Conservation (phyloP, 1,140 invertebrate genomes). For the Drosophila quadrilineata region DNA sequence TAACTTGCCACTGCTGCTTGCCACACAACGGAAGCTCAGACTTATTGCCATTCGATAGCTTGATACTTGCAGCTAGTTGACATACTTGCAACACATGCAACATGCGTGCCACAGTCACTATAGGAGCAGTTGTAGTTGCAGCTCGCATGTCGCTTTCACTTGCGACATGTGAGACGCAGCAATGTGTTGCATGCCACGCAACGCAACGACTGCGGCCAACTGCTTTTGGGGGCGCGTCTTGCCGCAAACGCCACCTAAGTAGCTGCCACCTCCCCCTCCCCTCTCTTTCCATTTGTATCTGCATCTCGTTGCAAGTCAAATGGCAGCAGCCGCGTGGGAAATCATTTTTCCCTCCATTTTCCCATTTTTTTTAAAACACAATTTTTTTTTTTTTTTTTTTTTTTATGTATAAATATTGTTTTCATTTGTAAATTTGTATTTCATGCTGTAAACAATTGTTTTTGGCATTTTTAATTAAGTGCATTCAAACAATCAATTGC, state of each 20-base stretch:
- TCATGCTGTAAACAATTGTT: slow-evolving; percentile 19
- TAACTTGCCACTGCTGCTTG: too few relatives aligned
- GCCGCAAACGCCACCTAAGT: neutral
- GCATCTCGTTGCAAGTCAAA: slow-evolving; percentile 40
- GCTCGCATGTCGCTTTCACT: slow-evolving; percentile 37
- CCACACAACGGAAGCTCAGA: slow-evolving; percentile 19
- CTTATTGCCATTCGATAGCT: neutral
- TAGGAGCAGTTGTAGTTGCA: too few relatives aligned
- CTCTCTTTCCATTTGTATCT: neutral
- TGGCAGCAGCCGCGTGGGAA: slow-evolving; percentile 66
- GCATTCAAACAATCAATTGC: slow-evolving; percentile 11
- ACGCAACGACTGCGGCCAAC: neutral
- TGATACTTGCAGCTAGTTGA: neutral
- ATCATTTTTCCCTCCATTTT: too few relatives aligned
- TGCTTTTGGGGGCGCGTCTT: slow-evolving; percentile 1
- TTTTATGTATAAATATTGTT: too few relatives aligned
- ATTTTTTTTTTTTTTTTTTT: too few relatives aligned
- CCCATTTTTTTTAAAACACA: too few relatives aligned
- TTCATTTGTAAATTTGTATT: slow-evolving; percentile 26
- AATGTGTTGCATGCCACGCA: slow-evolving; percentile 22
- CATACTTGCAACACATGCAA: slow-evolving; percentile 1
- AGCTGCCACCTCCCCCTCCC: neutral
- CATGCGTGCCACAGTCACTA: slow-evolving; percentile 15
- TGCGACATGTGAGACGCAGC: slow-evolving; percentile 13
- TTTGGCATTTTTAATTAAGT: slow-evolving; percentile 68